Conservation (phyloP, 2,113 vertebrate species). For the Hippocampus barbouri region DNA sequence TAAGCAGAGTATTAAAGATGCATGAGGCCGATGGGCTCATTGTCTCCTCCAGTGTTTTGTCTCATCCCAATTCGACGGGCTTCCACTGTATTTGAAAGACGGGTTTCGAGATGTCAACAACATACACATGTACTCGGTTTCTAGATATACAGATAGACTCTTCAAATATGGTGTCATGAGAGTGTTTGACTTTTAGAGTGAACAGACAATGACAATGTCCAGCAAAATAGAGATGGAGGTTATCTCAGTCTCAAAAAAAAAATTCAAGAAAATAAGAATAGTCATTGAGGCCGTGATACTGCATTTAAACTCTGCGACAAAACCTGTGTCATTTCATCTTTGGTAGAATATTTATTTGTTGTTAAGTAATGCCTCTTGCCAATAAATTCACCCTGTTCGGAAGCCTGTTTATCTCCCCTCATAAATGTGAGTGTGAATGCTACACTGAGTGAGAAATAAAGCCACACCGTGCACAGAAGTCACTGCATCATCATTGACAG, state of each 20-base stretch:
- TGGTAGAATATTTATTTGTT: no score
- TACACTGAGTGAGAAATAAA: no score
- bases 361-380: no score
- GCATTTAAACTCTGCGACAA: no score
- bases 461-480: background rate
- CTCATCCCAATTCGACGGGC: conserved; percentile 45
- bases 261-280: background rate
- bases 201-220: background rate
- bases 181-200: background rate
- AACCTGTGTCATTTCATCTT: no score
- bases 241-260: background rate
- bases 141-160: background rate
- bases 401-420: no score
- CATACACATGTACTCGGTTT: background rate
- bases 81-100: conserved; percentile 57
- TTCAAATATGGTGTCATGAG: background rate
- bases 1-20: conserved; percentile 63
- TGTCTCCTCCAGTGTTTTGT: conserved; percentile 50
- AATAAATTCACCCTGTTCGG: no score
- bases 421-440: no score
- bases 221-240: no score
- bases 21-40: conserved; percentile 60
- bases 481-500: background rate
- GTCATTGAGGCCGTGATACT: background rate
- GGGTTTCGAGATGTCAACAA: conserved; percentile 51